These are phyloP conservation scores for Pemphredon lugubris DNA, from an alignment of 2,888 invertebrate genomes.

Conservation along the genomic window DNA sequence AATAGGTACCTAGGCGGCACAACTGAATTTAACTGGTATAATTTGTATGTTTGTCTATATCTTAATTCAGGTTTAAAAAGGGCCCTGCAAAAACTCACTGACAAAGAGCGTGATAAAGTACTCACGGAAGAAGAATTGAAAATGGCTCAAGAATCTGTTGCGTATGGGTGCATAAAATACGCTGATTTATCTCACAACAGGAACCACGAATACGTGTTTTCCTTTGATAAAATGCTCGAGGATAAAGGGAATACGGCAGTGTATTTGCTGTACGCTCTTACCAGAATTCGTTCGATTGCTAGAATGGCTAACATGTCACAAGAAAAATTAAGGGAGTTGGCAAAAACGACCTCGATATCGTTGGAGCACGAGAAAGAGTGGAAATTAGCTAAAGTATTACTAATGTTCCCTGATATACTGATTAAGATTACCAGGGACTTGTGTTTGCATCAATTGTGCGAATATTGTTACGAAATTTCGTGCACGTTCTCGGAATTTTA, in stretches of 20 bases:
- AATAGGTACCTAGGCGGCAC: no score
- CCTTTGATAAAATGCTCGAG: slow-evolving; percentile 99
- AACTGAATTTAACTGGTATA: no score
- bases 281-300: slow-evolving; percentile 95
- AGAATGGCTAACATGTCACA: slow-evolving; percentile 87
- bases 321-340: slow-evolving; percentile 85
- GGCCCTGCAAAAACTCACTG: slow-evolving; percentile 90
- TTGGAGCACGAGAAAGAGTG: slow-evolving; percentile 96
- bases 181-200: slow-evolving; percentile 97
- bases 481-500: slow-evolving; percentile 98
- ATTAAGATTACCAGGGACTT: slow-evolving; percentile 91
- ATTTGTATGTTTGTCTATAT: neutral
- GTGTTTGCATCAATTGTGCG: slow-evolving; percentile 93
- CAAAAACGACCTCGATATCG: slow-evolving; percentile 84
- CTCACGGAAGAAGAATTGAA: slow-evolving; percentile 91
- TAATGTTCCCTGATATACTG: slow-evolving; percentile 94
- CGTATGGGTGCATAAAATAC: slow-evolving; percentile 99
- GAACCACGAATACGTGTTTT: slow-evolving; percentile 97
- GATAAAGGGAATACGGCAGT: slow-evolving; percentile 99
- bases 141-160: slow-evolving; percentile 93
- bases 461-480: slow-evolving; percentile 97
- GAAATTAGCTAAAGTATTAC: slow-evolving; percentile 93
- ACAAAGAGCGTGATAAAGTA: slow-evolving; percentile 93
- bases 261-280: slow-evolving; percentile 96
- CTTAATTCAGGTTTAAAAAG: slow-evolving; percentile 85